These are phyloP conservation scores for Boulengeromyrus knoepffleri DNA, from an alignment of 2,113 vertebrate species.

Conservation along the genomic window DNA sequence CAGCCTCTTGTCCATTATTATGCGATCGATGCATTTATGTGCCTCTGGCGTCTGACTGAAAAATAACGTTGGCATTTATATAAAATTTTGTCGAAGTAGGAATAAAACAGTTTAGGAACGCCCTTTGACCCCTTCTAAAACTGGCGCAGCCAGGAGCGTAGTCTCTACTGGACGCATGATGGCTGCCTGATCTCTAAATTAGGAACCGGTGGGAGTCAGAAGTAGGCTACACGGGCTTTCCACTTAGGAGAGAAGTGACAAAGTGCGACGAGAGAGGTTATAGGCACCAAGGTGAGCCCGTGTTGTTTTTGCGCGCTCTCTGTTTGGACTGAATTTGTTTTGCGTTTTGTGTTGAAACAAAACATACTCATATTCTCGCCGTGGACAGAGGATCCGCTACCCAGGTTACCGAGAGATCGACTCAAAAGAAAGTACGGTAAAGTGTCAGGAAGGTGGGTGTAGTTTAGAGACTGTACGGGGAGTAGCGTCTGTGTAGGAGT, in stretches of 20 bases:
- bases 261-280: background rate
- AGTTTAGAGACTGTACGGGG: background rate
- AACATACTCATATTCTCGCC: background rate
- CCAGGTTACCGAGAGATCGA: background rate
- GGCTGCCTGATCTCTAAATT: slow-evolving; percentile 10
- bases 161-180: background rate
- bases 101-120: slow-evolving; percentile 5
- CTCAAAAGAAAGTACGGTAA: background rate
- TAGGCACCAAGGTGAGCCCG: background rate
- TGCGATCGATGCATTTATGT: background rate
- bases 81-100: background rate
- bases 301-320: background rate
- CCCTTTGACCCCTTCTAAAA: slow-evolving; percentile 19
- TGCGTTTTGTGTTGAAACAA: background rate
- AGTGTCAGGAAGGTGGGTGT: background rate
- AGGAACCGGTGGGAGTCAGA: slow-evolving; percentile 12
- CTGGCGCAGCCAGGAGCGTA: background rate
- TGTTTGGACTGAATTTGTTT: background rate
- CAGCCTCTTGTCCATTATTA: background rate
- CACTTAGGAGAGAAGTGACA: background rate
- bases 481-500: background rate
- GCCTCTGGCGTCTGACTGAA: background rate
- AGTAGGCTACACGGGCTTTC: background rate
- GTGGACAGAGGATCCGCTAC: background rate
- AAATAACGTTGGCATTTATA: background rate